Conservation (phyloP, 2,797 vertebrate genomes). For the Tragelaphus eurycerus region DNA sequence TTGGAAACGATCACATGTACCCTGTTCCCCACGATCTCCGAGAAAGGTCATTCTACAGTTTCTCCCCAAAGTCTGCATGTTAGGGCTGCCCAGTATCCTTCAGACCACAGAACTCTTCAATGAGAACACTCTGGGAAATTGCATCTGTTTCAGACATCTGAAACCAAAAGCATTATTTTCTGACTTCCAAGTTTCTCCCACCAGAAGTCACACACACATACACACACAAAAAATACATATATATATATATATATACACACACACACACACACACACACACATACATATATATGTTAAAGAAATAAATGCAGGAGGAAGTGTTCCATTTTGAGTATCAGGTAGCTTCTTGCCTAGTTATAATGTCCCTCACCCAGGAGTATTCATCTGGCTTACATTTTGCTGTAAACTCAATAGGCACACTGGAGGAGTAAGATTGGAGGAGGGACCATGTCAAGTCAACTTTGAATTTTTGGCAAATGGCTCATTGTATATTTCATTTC, state of each 20-base stretch:
- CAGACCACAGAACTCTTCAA: not conserved
- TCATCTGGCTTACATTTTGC: constrained; percentile 7
- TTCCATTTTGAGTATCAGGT: not conserved
- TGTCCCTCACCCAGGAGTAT: not conserved
- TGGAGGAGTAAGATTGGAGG: constrained; percentile 30
- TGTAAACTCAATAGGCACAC: constrained; percentile 34
- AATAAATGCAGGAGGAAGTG: not conserved
- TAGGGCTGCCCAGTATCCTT: not conserved
- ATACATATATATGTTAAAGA: not conserved
- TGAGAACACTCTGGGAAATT: not conserved
- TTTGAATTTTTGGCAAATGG: constrained; percentile 64
- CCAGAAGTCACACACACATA: not conserved
- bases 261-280: too few relatives aligned
- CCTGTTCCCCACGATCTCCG: not conserved
- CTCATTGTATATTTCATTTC: constrained; percentile 58
- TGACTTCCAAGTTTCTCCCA: not conserved
- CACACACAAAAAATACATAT: too few relatives aligned
- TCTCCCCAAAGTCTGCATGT: not conserved
- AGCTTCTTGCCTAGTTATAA: not conserved
- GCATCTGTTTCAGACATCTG: not conserved
- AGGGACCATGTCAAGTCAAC: constrained; percentile 51
- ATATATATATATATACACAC: not conserved
- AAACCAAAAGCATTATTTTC: not conserved
- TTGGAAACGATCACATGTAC: not conserved
- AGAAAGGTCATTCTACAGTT: not conserved